These are phyloP conservation scores for Trichogramma pretiosum DNA, from an alignment of 1,140 invertebrate species.

Conservation along the genomic window DNA sequence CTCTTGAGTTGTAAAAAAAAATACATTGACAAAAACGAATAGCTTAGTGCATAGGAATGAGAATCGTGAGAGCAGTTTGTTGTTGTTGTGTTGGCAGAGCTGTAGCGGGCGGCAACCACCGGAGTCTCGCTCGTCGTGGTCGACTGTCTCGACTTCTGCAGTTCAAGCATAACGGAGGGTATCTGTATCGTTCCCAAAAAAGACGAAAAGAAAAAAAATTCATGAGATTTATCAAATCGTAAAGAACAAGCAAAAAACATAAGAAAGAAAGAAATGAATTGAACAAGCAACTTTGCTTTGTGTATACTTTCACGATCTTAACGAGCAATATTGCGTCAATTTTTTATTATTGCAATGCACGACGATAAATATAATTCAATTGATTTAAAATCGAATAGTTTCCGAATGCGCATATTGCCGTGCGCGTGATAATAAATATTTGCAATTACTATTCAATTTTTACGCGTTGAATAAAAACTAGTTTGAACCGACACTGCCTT, in stretches of 20 bases:
- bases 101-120: slow-evolving; percentile 63
- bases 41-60: slow-evolving; percentile 44
- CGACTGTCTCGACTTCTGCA: slow-evolving; percentile 80
- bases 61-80: slow-evolving; percentile 44
- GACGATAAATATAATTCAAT: not conserved
- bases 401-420: too few species aligned
- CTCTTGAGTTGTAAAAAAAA: too few species aligned
- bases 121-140: slow-evolving; percentile 73
- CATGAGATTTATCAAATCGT: slow-evolving; percentile 20
- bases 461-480: not conserved
- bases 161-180: slow-evolving; percentile 80
- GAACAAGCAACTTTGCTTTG: slow-evolving; percentile 2
- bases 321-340: not conserved
- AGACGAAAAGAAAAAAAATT: slow-evolving; percentile 19
- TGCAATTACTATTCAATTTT: not conserved
- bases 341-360: not conserved
- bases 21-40: slow-evolving; percentile 24
- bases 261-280: slow-evolving; percentile 8
- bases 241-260: too few species aligned
- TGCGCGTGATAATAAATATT: too few species aligned
- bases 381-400: not conserved
- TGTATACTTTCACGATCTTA: not conserved
- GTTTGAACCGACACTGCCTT: too few species aligned
- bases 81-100: slow-evolving; percentile 52
- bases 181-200: slow-evolving; percentile 49